A percentile compares a stretch with the other conserved stretches of the same genome.
Evolutionary conservation across 2,113 vertebrate genomes (phyloP).

Genomic region (Muntiacus reevesi): DNA sequence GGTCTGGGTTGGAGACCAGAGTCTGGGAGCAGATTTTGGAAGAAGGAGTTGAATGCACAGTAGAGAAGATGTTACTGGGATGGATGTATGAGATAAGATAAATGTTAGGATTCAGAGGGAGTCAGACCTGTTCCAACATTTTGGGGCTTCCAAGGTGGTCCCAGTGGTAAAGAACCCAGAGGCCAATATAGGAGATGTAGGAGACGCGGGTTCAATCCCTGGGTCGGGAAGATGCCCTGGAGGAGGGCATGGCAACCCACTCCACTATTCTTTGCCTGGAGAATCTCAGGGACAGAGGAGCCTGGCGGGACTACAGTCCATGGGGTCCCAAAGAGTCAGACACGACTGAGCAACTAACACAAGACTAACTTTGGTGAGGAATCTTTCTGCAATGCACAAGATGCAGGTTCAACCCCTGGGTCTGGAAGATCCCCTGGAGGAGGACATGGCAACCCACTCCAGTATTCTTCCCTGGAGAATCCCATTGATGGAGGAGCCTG

Average conservation of each 20-base stretch:
- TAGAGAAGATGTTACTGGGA: accelerated
- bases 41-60: accelerated
- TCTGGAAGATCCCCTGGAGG: neutral
- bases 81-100: accelerated
- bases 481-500: neutral
- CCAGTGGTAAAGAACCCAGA: neutral
- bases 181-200: neutral
- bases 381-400: neutral
- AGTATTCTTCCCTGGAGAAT: neutral
- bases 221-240: neutral
- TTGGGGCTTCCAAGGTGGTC: neutral
- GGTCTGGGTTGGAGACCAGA: neutral
- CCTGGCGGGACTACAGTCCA: neutral
- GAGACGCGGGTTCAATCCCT: accelerated
- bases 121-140: neutral
- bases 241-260: neutral
- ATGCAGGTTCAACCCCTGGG: neutral
- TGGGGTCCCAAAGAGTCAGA: neutral
- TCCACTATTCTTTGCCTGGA: neutral
- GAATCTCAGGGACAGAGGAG: neutral
- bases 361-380: neutral
- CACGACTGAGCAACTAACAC: accelerated
- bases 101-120: accelerated
- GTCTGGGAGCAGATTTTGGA: too few relatives aligned
- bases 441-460: neutral